Conservation (phyloP, 2,113 vertebrate genomes). For the Okapia johnstoni region DNA sequence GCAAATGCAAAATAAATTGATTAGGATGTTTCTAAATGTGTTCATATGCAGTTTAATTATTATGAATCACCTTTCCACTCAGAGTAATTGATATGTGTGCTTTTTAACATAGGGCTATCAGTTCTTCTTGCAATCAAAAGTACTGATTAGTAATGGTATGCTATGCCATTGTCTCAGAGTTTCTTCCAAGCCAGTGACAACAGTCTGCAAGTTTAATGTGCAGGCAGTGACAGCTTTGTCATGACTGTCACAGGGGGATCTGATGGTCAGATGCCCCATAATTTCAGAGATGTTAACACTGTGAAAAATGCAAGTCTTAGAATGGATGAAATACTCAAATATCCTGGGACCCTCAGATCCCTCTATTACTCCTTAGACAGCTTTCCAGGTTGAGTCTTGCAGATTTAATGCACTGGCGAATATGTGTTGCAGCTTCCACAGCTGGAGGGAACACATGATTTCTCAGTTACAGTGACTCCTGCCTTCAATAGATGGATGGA, state of each 20-base stretch:
- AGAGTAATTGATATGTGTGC: no score
- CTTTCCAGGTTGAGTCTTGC: background rate
- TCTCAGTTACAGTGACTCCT: background rate
- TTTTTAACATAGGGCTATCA: background rate
- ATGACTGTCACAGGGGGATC: background rate
- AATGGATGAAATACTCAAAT: background rate
- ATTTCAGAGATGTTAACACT: background rate
- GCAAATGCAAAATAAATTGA: background rate
- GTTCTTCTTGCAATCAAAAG: background rate
- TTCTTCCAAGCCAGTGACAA: background rate
- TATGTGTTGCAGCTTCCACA: background rate
- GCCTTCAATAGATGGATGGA: background rate
- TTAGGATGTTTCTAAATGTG: background rate
- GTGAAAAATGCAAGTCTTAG: background rate
- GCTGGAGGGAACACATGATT: background rate
- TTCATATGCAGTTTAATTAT: background rate
- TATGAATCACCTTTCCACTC: background rate
- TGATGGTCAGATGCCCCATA: background rate
- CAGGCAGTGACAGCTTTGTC: background rate
- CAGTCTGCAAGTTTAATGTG: background rate
- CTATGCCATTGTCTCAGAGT: background rate
- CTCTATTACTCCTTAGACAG: background rate
- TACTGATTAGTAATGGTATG: no score
- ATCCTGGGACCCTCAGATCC: background rate
- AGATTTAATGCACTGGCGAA: accelerated